Conservation (phyloP, 2,888 invertebrate genomes). For the Leptopilina drosophilae region DNA sequence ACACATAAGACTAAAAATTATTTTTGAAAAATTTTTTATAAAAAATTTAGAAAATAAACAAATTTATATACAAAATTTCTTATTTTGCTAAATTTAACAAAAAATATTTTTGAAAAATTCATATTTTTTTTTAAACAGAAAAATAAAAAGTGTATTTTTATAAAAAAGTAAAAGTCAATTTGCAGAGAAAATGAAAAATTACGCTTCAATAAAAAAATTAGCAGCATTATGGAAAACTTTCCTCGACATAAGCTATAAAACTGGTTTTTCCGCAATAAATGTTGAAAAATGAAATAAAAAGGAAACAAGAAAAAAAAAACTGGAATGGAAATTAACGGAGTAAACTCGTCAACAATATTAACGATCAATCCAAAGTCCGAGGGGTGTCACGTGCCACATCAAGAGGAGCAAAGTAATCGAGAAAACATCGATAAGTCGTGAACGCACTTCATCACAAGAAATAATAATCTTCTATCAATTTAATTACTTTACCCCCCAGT, state of each 20-base stretch:
- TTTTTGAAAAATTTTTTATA: too few species aligned
- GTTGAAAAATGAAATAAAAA: constrained; percentile 18
- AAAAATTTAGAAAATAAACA: too few species aligned
- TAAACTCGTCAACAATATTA: constrained; percentile 54
- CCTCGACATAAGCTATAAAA: neutral
- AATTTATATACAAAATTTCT: too few species aligned
- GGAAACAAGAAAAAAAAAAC: neutral
- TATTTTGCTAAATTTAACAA: too few species aligned
- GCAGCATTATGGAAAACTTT: constrained; percentile 23
- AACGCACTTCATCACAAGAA: constrained; percentile 54
- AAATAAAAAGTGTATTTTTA: too few species aligned
- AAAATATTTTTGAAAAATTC: too few species aligned
- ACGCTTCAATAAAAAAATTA: neutral
- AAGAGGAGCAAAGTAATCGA: constrained; percentile 51
- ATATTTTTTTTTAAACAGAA: too few species aligned
- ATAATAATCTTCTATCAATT: constrained; percentile 58
- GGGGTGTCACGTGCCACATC: constrained; percentile 59
- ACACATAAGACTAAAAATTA: too few species aligned
- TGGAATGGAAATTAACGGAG: constrained; percentile 58
- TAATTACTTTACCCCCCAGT: constrained; percentile 72
- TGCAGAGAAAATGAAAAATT: too few species aligned
- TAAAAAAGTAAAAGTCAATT: too few species aligned
- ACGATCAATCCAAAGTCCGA: constrained; percentile 58
- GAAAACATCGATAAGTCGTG: constrained; percentile 57
- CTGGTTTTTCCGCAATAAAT: constrained; percentile 43